Evolutionary conservation across 2,888 invertebrate species (phyloP).

Genomic region (Acleris laterana): DNA sequence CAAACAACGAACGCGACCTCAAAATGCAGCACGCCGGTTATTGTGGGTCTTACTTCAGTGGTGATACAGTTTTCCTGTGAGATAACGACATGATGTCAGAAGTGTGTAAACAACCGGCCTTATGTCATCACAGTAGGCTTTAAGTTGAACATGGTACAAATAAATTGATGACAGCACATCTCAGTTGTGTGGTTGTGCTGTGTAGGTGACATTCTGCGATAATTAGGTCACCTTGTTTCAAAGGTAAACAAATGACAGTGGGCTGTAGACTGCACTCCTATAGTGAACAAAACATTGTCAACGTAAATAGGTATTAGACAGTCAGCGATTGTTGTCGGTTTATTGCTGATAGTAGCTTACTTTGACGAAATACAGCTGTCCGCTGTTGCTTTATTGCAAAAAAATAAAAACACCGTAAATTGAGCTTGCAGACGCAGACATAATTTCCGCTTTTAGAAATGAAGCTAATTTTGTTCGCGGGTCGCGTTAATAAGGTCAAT

Average conservation of each 20-base stretch:
- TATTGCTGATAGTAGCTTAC: not conserved
- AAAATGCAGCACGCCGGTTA: slow-evolving; percentile 45
- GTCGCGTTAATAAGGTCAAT: no score
- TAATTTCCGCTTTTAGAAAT: no score
- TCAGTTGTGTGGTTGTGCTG: slow-evolving; percentile 10
- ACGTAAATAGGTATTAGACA: not conserved
- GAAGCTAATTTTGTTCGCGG: no score
- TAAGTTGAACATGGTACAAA: slow-evolving; percentile 25
- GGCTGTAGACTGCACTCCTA: slow-evolving; percentile 5
- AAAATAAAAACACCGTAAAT: no score
- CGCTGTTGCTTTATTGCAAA: no score
- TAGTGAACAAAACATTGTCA: slow-evolving; percentile 1
- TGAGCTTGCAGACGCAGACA: no score
- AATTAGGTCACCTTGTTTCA: slow-evolving; percentile 37
- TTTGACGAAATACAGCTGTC: no score
- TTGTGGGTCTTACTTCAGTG: slow-evolving; percentile 53
- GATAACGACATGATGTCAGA: slow-evolving; percentile 70
- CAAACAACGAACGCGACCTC: slow-evolving; percentile 51
- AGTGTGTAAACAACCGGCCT: slow-evolving; percentile 52
- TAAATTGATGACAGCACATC: slow-evolving; percentile 31
- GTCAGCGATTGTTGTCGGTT: not conserved
- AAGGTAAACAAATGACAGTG: slow-evolving; percentile 25
- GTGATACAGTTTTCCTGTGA: slow-evolving; percentile 47
- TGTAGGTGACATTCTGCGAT: slow-evolving; percentile 27
- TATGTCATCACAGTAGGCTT: slow-evolving; percentile 46